Conservation (phyloP, 2,888 invertebrate species). For the Temnothorax ravouxi region DNA sequence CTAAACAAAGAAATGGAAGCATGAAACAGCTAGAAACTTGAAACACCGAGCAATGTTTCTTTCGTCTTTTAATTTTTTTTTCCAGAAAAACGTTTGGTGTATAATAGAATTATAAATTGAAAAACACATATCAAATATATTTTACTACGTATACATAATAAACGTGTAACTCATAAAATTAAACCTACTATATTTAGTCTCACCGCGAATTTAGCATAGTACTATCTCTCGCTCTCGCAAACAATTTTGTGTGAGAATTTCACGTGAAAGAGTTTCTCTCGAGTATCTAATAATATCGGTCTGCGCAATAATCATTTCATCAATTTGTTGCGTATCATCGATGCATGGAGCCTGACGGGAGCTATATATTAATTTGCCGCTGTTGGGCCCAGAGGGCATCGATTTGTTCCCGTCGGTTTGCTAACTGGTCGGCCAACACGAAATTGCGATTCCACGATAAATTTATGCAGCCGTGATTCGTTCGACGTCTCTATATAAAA, state of each 20-base stretch:
- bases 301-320: conserved; percentile 75
- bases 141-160: not conserved
- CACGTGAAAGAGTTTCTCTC: conserved; percentile 21
- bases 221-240: not conserved
- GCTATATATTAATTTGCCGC: conserved; percentile 75
- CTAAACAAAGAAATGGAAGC: not conserved
- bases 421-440: conserved; percentile 65
- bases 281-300: conserved; percentile 70
- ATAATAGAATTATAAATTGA: not conserved
- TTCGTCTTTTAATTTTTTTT: not conserved
- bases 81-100: not conserved
- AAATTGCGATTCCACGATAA: conserved; percentile 68
- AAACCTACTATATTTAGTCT: not conserved
- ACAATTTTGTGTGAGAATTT: conserved; percentile 10
- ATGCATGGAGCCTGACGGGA: conserved; percentile 71
- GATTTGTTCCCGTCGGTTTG: conserved; percentile 75
- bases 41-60: not conserved
- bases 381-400: conserved; percentile 75
- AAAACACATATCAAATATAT: not conserved
- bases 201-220: not conserved
- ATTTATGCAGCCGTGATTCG: conserved; percentile 64
- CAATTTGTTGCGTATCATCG: conserved; percentile 76
- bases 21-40: not conserved
- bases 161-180: not conserved
- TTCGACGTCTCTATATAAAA: conserved; percentile 58